Evolutionary conservation across 2,797 vertebrate genomes (phyloP).

Genomic region (Peromyscus melanophrys): DNA sequence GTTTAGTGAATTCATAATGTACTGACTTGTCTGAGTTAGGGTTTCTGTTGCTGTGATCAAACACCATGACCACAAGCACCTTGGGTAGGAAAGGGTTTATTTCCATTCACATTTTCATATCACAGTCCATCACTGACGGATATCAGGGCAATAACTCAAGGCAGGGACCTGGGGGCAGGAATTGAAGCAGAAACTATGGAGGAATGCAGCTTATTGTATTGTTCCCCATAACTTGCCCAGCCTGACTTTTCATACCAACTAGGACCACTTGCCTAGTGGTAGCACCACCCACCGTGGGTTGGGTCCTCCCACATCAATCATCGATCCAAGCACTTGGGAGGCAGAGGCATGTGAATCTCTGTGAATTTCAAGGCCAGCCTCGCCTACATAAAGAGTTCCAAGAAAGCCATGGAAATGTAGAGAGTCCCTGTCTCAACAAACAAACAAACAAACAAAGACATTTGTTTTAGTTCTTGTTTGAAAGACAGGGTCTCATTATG

Average conservation of each 20-base stretch:
- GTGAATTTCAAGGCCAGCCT: not conserved
- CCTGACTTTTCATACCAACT: not conserved
- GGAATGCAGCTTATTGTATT: not conserved
- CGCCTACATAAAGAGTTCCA: too few species aligned
- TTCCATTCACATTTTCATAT: not conserved
- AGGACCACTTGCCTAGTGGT: not conserved
- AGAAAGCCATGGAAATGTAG: not conserved
- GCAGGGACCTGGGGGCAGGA: not conserved
- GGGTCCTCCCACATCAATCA: not conserved
- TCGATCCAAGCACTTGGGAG: not conserved
- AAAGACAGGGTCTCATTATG: too few species aligned
- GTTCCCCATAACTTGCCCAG: too few species aligned
- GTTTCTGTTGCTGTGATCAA: not conserved
- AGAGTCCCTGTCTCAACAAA: not conserved
- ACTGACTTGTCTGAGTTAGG: not conserved
- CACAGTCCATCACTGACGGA: not conserved
- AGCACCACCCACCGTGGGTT: not conserved
- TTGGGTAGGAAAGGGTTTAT: not conserved
- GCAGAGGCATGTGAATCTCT: not conserved
- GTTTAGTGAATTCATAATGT: constrained; percentile 1
- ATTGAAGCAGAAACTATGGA: not conserved
- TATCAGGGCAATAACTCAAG: too few species aligned
- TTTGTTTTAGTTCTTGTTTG: not conserved
- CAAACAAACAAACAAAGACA: not conserved
- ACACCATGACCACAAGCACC: not conserved